Conservation (phyloP, 2,113 vertebrate genomes). For the Melanerpes formicivorus region DNA sequence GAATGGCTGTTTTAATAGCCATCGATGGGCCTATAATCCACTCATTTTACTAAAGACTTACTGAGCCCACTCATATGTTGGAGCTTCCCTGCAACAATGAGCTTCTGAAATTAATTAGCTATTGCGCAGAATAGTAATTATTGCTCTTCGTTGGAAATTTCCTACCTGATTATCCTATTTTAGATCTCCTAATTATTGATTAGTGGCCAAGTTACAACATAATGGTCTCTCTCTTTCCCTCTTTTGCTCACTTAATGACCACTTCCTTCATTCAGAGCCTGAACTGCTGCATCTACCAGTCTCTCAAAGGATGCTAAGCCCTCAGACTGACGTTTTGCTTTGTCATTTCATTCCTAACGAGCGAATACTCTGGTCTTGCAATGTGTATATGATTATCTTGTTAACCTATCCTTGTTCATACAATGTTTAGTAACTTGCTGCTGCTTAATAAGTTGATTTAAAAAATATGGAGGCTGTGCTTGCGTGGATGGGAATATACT, state of each 20-base stretch:
- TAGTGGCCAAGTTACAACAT: neutral
- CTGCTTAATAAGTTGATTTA: neutral
- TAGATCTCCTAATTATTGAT: conserved; percentile 25
- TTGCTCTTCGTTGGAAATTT: conserved; percentile 38
- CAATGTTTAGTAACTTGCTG: conserved; percentile 14
- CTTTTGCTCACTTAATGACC: neutral
- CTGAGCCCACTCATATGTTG: neutral
- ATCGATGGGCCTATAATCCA: conserved; percentile 30
- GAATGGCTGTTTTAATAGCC: conserved; percentile 34
- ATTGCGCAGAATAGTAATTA: conserved; percentile 40
- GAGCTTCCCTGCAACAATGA: conserved; percentile 1
- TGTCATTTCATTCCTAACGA: neutral
- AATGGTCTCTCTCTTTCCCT: neutral
- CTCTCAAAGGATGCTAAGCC: neutral
- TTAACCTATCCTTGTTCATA: neutral
- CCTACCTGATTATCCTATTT: conserved; percentile 25
- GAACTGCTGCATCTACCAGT: neutral
- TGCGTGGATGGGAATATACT: neutral
- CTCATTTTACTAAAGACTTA: conserved; percentile 19
- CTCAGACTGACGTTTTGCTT: neutral
- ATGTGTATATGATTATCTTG: conserved; percentile 16
- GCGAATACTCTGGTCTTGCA: neutral
- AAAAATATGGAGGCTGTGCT: neutral
- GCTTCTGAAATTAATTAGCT: conserved; percentile 48
- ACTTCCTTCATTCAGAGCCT: neutral